Evolutionary conservation across 2,113 vertebrate genomes (phyloP), one percentile per base, ranked within the genome.

Genomic region (Chaetura pelagica): DNA sequence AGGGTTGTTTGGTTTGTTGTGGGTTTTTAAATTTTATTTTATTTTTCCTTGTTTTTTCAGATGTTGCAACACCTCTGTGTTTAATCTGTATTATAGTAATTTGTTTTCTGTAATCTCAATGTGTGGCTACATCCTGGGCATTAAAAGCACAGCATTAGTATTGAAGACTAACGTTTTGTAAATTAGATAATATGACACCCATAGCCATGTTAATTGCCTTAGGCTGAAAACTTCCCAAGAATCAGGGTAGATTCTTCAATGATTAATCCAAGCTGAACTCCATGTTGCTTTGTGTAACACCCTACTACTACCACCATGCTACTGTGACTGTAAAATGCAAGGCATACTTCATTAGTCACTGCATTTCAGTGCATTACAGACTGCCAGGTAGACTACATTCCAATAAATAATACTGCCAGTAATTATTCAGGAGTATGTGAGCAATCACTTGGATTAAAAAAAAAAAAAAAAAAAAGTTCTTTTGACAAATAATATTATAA

Each of bases 221-320:
- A 69, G 35, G 24, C 21, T 82, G 9, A 93, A 86, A 62, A 84
- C 29, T 83, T 84, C 44, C 19, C 38, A 90, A 69, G 18, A 86
- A 66, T 76, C 30, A 58, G 3, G 2, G n/a, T 40, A 73, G 27
- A 68, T 61, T 16, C 7, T 79, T 61, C 72, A 13, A 26, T n/a
- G 40, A 83, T 62, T 79, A 74, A 27, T 61, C 16, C 14, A 55
- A 67, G 5, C 3, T 55, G 64, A 93, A 82, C 5, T 34, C 17
- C 7, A 6, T 19, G 2, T 51, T 79, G 38, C 19, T 76, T 72
- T 72, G 14, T 63, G 23, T 38, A 68, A 29, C 9, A 38, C 71
- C 16, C 22, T 78, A 17, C 15, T 35, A 11, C 15, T 55, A 42
- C 8, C 40, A 49, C 14, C 32, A 72, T 24, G 27, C 4, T 48